Evolutionary conservation across 2,888 invertebrate genomes (phyloP), one percentile per base, ranked within the genome.

Genomic region (Dynastes maya): DNA sequence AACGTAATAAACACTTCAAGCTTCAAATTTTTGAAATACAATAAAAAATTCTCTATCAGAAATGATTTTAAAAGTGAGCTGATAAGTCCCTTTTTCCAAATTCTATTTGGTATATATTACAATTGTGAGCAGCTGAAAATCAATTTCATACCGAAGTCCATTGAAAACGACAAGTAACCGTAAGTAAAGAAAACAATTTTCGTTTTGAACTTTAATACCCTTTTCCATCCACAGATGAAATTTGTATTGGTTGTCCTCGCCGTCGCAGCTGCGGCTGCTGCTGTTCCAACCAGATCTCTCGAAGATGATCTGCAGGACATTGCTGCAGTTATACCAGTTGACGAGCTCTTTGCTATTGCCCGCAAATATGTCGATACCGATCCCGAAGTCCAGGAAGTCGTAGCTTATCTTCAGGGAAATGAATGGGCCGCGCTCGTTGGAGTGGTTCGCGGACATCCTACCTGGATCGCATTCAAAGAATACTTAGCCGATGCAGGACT

Each of bases 401-500:
- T 85, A 1, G 29, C 40, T 6, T 85, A 84, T 67, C 71, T 85
- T 16, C 83, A 84, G 81, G 80, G 84, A 27, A 27, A 70, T 3
- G 84, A 84, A 78, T 85, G 84, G 81, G 81, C 80, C 32, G 76
- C 55, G 4, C 76, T 84, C 11, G 79, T 82, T 9, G 80, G 76
- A 16, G 63, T 37, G 11, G 79, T 83, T 13, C 51, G 32, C 6
- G 37, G 63, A 29, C 76, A 82, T 32, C 81, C 78, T 13, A 78
- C 64, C 13, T 81, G 78, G 61, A 61, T 80, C 53, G 80, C 81
- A 29, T 81, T 84, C 45, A 82, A 81, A 32, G 55, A 80, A 11
- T 81, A 81, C 58, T 67, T 84, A 13, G 76, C 16, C 2, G 78
- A 81, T 29, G 77, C 80, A 61, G 83, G 82, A 22, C n/a, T 84